A percentile compares a stretch with the other conserved stretches of the same genome.
Evolutionary conservation across 2,888 invertebrate genomes (phyloP).

Genomic region (Agrochola macilenta): DNA sequence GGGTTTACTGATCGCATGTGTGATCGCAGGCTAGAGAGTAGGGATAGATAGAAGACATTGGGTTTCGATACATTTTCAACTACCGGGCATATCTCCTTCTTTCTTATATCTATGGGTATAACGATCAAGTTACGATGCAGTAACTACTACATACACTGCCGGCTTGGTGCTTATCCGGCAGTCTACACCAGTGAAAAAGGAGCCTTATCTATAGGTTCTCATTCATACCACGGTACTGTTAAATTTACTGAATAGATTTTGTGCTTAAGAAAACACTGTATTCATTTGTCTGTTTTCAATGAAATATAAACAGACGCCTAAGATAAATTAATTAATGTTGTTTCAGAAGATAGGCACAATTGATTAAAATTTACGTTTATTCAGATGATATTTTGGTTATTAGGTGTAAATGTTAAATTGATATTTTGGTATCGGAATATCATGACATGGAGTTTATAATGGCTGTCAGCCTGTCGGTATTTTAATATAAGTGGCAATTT

Average conservation of each 20-base stretch:
- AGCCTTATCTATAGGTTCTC: background rate
- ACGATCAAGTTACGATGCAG: background rate
- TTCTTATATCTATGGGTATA: too few relatives aligned
- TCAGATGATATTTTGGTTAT: background rate
- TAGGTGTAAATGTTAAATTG: too few relatives aligned
- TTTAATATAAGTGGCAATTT: background rate
- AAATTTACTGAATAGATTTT: background rate
- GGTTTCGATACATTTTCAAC: too few relatives aligned
- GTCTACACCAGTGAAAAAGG: background rate
- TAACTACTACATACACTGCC: background rate
- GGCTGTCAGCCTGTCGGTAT: background rate
- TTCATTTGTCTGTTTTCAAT: slow-evolving; percentile 24
- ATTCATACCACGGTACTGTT: background rate
- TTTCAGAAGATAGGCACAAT: slow-evolving; percentile 8
- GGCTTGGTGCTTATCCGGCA: background rate
- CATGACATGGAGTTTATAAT: too few relatives aligned
- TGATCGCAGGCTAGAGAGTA: too few relatives aligned
- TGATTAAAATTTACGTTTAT: slow-evolving; percentile 16
- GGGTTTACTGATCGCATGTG: too few relatives aligned
- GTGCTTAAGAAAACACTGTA: background rate
- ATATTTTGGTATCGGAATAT: too few relatives aligned
- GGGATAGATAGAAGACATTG: too few relatives aligned
- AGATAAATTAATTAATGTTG: slow-evolving; percentile 34
- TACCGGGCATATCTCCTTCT: too few relatives aligned
- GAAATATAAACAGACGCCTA: slow-evolving; percentile 12